phyloP scores from a whole-genome alignment of 2,113 vertebrate species.

The Chamaea fasciata region DNA sequence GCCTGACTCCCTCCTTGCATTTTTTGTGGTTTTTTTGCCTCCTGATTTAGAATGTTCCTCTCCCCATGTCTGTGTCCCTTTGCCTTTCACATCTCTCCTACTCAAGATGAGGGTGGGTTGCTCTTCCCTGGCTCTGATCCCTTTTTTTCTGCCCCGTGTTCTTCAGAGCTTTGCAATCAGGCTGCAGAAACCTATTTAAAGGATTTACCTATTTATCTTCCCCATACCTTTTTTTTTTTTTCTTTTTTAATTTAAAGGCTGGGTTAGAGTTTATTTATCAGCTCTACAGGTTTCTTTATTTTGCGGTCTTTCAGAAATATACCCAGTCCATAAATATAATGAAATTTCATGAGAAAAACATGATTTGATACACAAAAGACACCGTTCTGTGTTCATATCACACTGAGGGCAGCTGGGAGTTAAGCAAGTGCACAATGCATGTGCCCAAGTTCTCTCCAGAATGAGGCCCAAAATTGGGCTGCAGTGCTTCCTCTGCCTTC shows the following conservation, averaged over 20 bases:
- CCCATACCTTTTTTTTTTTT: neutral
- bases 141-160: neutral
- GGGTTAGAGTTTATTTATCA: neutral
- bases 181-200: neutral
- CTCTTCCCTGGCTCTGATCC: neutral
- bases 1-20: neutral
- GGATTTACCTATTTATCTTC: neutral
- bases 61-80: accelerated
- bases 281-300: neutral
- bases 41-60: neutral
- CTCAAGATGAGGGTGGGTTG: neutral
- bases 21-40: accelerated
- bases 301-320: neutral
- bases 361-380: neutral
- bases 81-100: neutral
- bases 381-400: accelerated
- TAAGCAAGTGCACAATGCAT: neutral
- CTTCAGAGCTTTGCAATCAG: neutral
- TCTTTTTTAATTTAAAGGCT: neutral
- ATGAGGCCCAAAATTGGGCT: neutral
- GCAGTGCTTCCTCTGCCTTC: neutral
- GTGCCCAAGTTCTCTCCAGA: neutral
- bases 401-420: neutral
- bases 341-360: neutral
- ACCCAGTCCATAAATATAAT: accelerated